Conservation (phyloP, 2,888 invertebrate genomes). For the Meandrusa payeni region DNA sequence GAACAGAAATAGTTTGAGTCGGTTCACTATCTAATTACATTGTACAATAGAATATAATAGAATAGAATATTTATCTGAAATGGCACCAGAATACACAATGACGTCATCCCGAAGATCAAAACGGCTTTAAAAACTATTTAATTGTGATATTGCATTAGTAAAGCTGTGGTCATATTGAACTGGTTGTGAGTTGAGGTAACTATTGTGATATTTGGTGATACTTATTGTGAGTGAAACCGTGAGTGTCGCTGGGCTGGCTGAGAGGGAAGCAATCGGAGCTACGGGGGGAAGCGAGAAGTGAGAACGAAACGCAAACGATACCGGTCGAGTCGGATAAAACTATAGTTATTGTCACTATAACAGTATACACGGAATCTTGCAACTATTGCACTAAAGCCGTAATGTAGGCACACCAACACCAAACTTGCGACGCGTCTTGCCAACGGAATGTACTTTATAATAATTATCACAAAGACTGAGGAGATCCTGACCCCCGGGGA, state of each 20-base stretch:
- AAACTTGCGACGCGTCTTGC: slow-evolving; percentile 23
- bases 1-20: slow-evolving; percentile 1
- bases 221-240: slow-evolving; percentile 31
- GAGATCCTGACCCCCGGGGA: slow-evolving; percentile 38
- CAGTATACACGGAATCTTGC: slow-evolving; percentile 51
- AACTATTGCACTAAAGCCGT: slow-evolving; percentile 34
- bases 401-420: slow-evolving; percentile 14
- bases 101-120: slow-evolving; percentile 28
- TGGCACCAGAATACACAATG: slow-evolving; percentile 34
- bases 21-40: background rate
- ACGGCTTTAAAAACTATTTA: slow-evolving; percentile 37
- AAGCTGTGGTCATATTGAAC: slow-evolving; percentile 77
- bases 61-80: background rate
- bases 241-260: slow-evolving; percentile 36
- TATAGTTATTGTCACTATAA: slow-evolving; percentile 69
- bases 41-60: background rate
- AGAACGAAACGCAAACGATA: slow-evolving; percentile 28
- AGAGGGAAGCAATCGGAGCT: slow-evolving; percentile 35
- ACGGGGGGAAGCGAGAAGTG: slow-evolving; percentile 30
- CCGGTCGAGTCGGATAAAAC: slow-evolving; percentile 44
- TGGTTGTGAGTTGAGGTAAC: slow-evolving; percentile 77
- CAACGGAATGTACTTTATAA: slow-evolving; percentile 73
- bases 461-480: slow-evolving; percentile 72
- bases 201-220: slow-evolving; percentile 79
- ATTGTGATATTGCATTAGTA: slow-evolving; percentile 74